A percentile compares a stretch with the other conserved stretches of the same genome.
Evolutionary conservation across 1,140 invertebrate species (phyloP).

Genomic region (Elysia chlorotica): DNA sequence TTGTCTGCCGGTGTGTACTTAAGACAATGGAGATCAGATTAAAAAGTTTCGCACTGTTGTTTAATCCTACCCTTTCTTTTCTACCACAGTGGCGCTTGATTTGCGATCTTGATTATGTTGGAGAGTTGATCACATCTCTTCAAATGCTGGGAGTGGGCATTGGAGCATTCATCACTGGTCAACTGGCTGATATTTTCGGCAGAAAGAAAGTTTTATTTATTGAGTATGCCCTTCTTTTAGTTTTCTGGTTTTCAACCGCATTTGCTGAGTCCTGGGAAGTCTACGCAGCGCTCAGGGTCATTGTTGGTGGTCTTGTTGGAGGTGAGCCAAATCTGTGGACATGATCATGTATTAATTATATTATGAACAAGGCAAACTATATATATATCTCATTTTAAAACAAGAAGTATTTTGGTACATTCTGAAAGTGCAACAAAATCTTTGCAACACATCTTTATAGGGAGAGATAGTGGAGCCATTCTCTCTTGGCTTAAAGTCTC

Average conservation of each 20-base stretch:
- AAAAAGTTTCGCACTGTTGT: too few relatives aligned
- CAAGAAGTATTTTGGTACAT: too few relatives aligned
- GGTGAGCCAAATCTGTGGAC: conserved; percentile 30
- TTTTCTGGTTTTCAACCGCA: conserved; percentile 34
- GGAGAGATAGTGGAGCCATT: too few relatives aligned
- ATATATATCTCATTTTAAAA: too few relatives aligned
- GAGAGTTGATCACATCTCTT: conserved; percentile 42
- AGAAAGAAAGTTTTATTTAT: conserved; percentile 39
- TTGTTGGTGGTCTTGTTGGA: conserved; percentile 43
- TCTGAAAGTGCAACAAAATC: too few relatives aligned
- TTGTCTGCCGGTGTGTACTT: too few relatives aligned
- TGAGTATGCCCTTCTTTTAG: conserved; percentile 34
- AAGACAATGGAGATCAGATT: too few relatives aligned
- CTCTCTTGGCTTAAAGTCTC: too few relatives aligned
- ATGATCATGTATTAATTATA: too few relatives aligned
- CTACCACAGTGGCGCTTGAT: conserved; percentile 44
- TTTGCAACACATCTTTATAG: too few relatives aligned
- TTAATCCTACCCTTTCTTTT: conserved; percentile 15
- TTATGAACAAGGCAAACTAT: too few relatives aligned
- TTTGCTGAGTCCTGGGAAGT: conserved; percentile 42
- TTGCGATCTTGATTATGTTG: conserved; percentile 33
- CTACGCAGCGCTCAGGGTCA: conserved; percentile 40
- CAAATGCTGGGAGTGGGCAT: conserved; percentile 49
- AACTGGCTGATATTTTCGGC: conserved; percentile 46
- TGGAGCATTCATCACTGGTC: conserved; percentile 44